A percentile compares a stretch with the other conserved stretches of the same genome.
Conservation (phyloP, 2,888 invertebrate species). For the Iselma pallidipennis region DNA sequence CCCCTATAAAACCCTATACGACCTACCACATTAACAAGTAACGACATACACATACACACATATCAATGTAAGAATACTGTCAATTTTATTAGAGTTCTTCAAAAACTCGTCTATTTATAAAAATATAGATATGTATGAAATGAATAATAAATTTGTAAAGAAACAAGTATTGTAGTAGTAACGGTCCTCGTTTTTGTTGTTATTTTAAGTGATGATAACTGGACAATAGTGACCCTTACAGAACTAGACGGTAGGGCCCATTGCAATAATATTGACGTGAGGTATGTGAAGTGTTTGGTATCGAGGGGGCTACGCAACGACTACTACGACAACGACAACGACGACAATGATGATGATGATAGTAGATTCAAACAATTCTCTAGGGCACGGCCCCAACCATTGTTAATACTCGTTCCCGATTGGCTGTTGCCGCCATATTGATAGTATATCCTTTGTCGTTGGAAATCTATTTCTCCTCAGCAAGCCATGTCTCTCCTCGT, state of each 20-base stretch:
- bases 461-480: constrained; percentile 6
- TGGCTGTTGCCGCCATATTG: constrained; percentile 51
- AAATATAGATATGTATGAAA: background rate
- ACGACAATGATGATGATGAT: background rate
- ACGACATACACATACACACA: constrained; percentile 14
- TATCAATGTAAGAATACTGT: background rate
- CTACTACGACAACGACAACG: background rate
- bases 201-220: constrained; percentile 43
- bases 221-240: constrained; percentile 41
- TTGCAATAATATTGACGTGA: constrained; percentile 52
- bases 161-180: background rate
- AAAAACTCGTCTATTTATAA: background rate
- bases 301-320: constrained; percentile 30
- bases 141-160: background rate
- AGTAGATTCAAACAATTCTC: constrained; percentile 14
- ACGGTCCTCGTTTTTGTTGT: constrained; percentile 23
- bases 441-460: constrained; percentile 23
- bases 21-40: too few relatives aligned
- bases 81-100: background rate
- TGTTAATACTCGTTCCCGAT: constrained; percentile 39
- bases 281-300: constrained; percentile 50
- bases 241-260: constrained; percentile 34
- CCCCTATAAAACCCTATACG: constrained; percentile 12
- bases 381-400: constrained; percentile 34
- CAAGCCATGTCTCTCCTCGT: constrained; percentile 1